Conservation (phyloP, 2,888 invertebrate species). For the Polymixis flavicincta region DNA sequence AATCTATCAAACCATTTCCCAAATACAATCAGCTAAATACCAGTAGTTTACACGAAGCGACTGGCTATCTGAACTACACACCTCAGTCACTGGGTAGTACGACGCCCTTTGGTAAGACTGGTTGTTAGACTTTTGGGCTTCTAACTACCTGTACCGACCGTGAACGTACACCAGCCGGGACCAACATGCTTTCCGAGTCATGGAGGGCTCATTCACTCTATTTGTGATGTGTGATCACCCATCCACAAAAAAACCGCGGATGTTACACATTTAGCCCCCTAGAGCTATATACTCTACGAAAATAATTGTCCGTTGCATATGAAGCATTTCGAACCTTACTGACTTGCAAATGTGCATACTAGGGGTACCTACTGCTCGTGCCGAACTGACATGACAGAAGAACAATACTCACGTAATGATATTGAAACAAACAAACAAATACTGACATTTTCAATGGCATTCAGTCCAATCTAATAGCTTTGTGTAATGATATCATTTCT, state of each 20-base stretch:
- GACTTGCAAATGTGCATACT: neutral
- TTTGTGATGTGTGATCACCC: neutral
- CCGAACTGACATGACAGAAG: neutral
- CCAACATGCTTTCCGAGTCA: neutral
- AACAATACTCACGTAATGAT: slow-evolving; percentile 5
- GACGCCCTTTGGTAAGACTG: neutral
- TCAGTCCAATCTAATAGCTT: slow-evolving; percentile 6
- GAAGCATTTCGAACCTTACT: neutral
- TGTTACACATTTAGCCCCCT: neutral
- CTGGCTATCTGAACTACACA: no score
- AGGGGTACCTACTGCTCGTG: neutral
- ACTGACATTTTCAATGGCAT: neutral
- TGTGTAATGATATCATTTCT: slow-evolving; percentile 18
- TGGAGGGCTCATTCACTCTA: neutral
- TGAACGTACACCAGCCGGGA: neutral
- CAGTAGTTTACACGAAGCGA: neutral
- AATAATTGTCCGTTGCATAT: neutral
- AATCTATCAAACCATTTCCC: neutral
- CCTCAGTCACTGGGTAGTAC: no score
- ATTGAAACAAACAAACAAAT: slow-evolving; percentile 15
- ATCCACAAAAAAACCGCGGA: neutral
- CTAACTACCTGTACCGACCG: neutral
- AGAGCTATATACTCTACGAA: neutral
- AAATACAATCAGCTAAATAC: neutral
- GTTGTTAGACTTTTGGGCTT: neutral